These are phyloP conservation scores for Lynx canadensis DNA, from an alignment of 2,113 vertebrate genomes.

Conservation along the genomic window DNA sequence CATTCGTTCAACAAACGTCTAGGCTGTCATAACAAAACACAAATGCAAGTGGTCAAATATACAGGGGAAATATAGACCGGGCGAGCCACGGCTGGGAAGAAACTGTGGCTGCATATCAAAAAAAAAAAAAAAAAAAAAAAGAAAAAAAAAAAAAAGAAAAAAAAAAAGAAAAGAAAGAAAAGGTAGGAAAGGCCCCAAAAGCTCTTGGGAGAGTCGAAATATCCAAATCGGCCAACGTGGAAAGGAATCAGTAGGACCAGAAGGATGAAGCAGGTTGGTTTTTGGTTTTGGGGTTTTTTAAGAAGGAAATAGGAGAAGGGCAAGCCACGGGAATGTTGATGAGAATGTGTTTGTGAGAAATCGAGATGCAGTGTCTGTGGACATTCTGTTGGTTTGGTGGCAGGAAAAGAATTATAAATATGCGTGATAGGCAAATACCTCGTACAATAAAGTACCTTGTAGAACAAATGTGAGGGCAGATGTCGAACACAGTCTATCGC, in stretches of 20 bases:
- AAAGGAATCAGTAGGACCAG: background rate
- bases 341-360: conserved; percentile 63
- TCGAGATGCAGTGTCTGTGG: conserved; percentile 50
- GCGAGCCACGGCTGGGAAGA: background rate
- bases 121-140: background rate
- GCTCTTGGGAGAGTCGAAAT: background rate
- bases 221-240: background rate
- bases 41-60: background rate
- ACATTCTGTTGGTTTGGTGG: conserved; percentile 71
- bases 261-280: background rate
- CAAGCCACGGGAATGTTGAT: conserved; percentile 21
- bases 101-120: background rate
- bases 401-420: conserved; percentile 70
- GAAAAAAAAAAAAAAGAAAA: too few relatives aligned
- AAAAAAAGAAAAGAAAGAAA: background rate
- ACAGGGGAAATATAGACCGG: background rate
- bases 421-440: conserved; percentile 63
- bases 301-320: conserved; percentile 32
- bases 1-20: background rate
- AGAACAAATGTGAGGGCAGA: conserved; percentile 54
- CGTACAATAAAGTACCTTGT: conserved; percentile 55
- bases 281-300: background rate
- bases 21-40: background rate
- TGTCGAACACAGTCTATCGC: conserved; percentile 13
- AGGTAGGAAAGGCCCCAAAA: background rate